Conservation (phyloP, 2,797 vertebrate genomes). For the Halcyon badia region DNA sequence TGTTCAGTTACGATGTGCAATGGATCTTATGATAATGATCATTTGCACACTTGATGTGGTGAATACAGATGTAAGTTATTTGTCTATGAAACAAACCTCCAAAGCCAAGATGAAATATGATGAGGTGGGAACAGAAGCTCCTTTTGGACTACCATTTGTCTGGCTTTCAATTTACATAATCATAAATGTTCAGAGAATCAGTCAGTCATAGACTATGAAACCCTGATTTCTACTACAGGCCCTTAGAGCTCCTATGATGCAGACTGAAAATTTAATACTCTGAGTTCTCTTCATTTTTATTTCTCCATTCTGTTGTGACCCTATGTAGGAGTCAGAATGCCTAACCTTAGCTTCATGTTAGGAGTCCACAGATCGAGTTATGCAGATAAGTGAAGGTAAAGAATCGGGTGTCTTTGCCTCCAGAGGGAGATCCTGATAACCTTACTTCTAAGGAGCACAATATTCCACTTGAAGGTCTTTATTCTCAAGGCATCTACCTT, state of each 20-base stretch:
- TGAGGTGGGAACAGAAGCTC: not conserved
- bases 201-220: not conserved
- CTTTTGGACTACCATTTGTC: not conserved
- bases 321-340: not conserved
- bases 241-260: not conserved
- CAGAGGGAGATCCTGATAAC: not conserved
- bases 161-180: not conserved
- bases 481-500: not conserved
- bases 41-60: not conserved
- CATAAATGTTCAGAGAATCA: not conserved
- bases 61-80: not conserved
- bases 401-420: not conserved
- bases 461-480: not conserved
- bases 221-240: not conserved
- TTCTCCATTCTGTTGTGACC: not conserved
- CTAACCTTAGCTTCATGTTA: not conserved
- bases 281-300: not conserved
- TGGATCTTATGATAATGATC: not conserved
- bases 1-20: not conserved
- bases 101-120: not conserved
- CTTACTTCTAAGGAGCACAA: not conserved
- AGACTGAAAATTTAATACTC: not conserved
- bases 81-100: not conserved
- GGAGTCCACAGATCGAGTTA: not conserved
- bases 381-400: not conserved